Evolutionary conservation across 2,888 invertebrate species (phyloP).

Genomic region (Cosmorhoe ocellata): DNA sequence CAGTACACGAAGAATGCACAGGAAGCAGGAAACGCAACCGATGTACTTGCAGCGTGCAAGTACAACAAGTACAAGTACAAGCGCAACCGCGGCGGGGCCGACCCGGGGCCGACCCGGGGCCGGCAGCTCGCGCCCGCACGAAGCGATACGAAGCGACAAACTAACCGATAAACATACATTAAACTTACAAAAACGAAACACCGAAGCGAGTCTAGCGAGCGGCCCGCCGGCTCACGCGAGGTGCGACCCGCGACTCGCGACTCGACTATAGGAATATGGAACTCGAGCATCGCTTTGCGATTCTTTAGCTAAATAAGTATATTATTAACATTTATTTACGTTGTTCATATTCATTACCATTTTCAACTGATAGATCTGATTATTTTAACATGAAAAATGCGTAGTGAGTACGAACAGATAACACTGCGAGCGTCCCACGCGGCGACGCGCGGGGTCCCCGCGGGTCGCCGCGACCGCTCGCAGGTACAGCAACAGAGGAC

Average conservation of each 20-base stretch:
- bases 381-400: constrained; percentile 13
- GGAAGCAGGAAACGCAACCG: constrained; percentile 23
- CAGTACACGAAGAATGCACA: neutral
- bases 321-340: constrained; percentile 18
- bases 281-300: constrained; percentile 33
- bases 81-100: too few species aligned
- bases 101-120: too few species aligned
- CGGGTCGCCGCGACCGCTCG: constrained; percentile 1
- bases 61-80: too few species aligned
- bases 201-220: constrained; percentile 26
- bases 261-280: constrained; percentile 36
- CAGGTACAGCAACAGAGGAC: constrained; percentile 25
- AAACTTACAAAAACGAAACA: constrained; percentile 32
- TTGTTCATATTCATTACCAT: constrained; percentile 30
- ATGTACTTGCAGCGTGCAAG: neutral
- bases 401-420: constrained; percentile 22
- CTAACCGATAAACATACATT: constrained; percentile 30
- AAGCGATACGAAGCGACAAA: constrained; percentile 33
- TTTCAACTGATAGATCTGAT: constrained; percentile 12
- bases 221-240: too few species aligned
- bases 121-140: constrained; percentile 9
- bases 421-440: constrained; percentile 2
- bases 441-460: neutral
- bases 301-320: constrained; percentile 25
- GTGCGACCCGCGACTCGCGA: too few species aligned